These are phyloP conservation scores for Macaria notata DNA, from an alignment of 2,888 invertebrate species.

Conservation along the genomic window DNA sequence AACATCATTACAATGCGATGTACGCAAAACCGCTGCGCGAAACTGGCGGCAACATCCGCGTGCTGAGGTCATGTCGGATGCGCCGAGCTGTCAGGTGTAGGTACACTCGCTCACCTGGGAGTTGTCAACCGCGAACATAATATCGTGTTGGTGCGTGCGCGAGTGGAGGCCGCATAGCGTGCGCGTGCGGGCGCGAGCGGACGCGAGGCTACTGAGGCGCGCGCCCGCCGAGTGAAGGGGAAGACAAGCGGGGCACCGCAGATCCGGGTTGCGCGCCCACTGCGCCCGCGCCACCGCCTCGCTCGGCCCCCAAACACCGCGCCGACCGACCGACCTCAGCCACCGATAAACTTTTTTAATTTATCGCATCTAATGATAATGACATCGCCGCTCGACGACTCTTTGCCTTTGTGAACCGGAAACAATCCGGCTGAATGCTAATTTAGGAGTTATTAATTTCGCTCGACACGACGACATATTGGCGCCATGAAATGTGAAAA, in stretches of 20 bases:
- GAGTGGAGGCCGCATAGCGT: slow-evolving; percentile 62
- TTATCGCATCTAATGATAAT: slow-evolving; percentile 14
- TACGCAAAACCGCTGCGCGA: slow-evolving; percentile 51
- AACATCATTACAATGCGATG: slow-evolving; percentile 66
- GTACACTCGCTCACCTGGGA: slow-evolving; percentile 75
- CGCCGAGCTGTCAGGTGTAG: slow-evolving; percentile 39
- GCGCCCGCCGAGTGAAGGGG: slow-evolving; percentile 76
- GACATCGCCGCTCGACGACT: slow-evolving; percentile 1
- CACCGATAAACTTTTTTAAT: slow-evolving; percentile 48
- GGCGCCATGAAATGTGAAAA: too few species aligned
- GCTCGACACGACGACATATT: too few species aligned
- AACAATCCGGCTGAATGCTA: neutral
- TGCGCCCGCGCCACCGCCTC: slow-evolving; percentile 50
- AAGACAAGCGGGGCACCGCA: slow-evolving; percentile 77
- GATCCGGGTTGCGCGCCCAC: slow-evolving; percentile 81
- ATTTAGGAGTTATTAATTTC: too few species aligned
- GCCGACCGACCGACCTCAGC: slow-evolving; percentile 52
- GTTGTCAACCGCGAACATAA: slow-evolving; percentile 78
- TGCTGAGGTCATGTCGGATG: slow-evolving; percentile 36
- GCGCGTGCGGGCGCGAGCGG: slow-evolving; percentile 63
- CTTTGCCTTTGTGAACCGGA: slow-evolving; percentile 12
- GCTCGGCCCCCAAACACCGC: slow-evolving; percentile 66
- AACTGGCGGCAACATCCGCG: slow-evolving; percentile 49
- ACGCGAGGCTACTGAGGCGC: slow-evolving; percentile 70
- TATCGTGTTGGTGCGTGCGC: slow-evolving; percentile 62